Evolutionary conservation across 2,797 vertebrate species (phyloP).

Genomic region (Cossypha dichroa): DNA sequence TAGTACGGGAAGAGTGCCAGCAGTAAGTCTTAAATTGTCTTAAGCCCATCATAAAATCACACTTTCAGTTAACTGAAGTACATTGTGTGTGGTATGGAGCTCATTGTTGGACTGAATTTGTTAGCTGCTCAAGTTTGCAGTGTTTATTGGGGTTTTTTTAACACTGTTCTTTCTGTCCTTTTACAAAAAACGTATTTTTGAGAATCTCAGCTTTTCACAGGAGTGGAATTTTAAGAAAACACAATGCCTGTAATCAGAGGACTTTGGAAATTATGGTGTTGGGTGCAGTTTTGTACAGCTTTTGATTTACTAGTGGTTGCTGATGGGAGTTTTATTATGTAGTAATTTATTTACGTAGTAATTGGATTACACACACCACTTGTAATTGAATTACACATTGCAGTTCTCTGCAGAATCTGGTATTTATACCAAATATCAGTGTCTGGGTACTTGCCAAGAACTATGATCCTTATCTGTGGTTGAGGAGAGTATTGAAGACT

Average conservation of each 20-base stretch:
- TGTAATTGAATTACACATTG: not conserved
- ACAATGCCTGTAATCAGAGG: not conserved
- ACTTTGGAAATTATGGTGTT: not conserved
- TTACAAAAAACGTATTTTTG: not conserved
- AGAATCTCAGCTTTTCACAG: not conserved
- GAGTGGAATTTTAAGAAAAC: not conserved
- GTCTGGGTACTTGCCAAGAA: not conserved
- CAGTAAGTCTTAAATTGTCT: not conserved
- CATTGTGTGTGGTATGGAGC: slow-evolving; percentile 2
- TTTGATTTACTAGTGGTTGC: not conserved
- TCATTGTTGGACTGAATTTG: not conserved
- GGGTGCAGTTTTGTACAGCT: not conserved
- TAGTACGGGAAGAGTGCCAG: not conserved
- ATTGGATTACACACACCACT: not conserved
- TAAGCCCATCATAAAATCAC: slow-evolving; percentile 39
- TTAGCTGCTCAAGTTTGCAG: not conserved
- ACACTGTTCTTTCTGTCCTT: not conserved
- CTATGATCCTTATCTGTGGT: not conserved
- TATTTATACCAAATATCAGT: not conserved
- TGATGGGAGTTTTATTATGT: not conserved
- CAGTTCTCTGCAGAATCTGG: not conserved
- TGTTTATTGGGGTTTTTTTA: not conserved
- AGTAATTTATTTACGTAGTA: not conserved
- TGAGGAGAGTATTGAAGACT: not conserved
- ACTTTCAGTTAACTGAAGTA: not conserved